phyloP scores from a whole-genome alignment of 2,797 vertebrate genomes.

The Pangasius macronema region DNA sequence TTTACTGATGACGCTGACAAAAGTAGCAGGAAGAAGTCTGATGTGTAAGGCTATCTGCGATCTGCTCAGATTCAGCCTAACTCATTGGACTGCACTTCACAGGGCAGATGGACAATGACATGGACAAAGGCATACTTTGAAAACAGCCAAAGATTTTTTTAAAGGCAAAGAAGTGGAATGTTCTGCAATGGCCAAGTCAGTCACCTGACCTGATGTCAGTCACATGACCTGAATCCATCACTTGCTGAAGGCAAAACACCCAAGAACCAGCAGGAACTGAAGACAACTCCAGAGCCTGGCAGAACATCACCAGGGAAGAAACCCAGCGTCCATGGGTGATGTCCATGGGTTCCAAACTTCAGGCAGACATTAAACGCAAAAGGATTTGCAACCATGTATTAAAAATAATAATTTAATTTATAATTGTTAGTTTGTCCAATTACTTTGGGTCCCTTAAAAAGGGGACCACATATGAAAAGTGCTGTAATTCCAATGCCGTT shows the following conservation, averaged over 20 bases:
- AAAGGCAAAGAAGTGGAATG: neutral
- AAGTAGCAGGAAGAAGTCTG: neutral
- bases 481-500: constrained; percentile 56
- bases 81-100: neutral
- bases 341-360: neutral
- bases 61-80: constrained; percentile 9
- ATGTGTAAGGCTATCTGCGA: too few species aligned
- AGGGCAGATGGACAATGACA: constrained; percentile 26
- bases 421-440: neutral
- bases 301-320: neutral
- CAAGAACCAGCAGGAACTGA: neutral
- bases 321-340: neutral
- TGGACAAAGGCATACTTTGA: neutral
- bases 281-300: neutral
- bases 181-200: neutral
- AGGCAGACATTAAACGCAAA: neutral
- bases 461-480: neutral
- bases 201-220: neutral
- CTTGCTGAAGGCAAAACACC: neutral
- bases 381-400: neutral
- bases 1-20: neutral
- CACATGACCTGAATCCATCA: neutral
- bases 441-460: neutral
- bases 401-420: neutral
- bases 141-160: neutral